These are phyloP conservation scores for Myocastor coypus DNA, from an alignment of 2,113 vertebrate genomes.

Conservation along the genomic window DNA sequence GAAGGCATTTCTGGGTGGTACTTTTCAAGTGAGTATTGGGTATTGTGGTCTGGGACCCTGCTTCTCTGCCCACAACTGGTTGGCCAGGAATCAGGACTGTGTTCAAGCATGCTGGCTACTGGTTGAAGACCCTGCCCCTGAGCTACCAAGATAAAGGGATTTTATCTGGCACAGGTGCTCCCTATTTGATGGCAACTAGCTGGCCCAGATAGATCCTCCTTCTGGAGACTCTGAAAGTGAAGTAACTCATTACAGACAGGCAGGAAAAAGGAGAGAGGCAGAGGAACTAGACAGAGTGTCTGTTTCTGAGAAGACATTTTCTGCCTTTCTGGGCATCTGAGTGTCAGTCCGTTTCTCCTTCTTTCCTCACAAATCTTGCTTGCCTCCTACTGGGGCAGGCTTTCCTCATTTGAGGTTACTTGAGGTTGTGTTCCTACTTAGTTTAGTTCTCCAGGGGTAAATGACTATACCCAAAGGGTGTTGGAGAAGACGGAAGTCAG, in stretches of 20 bases:
- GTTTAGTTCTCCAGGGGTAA: not conserved
- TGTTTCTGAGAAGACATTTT: not conserved
- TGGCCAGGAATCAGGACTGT: not conserved
- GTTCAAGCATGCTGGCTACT: not conserved
- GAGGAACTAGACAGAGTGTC: not conserved
- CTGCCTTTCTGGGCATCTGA: not conserved
- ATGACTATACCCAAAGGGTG: not conserved
- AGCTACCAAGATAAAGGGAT: not conserved
- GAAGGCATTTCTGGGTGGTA: not conserved
- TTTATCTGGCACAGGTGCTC: not conserved
- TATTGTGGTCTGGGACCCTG: not conserved
- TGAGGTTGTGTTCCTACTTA: not conserved
- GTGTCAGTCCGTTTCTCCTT: not conserved
- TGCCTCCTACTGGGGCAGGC: not conserved
- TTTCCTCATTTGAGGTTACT: not conserved
- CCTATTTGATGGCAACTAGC: not conserved
- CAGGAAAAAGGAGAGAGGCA: slow-evolving; percentile 30
- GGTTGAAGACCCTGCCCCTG: not conserved
- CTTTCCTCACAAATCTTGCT: not conserved
- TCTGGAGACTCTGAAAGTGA: slow-evolving; percentile 21
- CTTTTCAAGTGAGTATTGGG: not conserved
- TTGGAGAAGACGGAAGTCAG: slow-evolving; percentile 50
- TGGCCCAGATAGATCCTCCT: not conserved
- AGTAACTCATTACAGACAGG: not conserved
- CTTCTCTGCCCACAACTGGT: not conserved